Conservation (phyloP, 2,888 invertebrate genomes). For the Bugulina stolonifera region DNA sequence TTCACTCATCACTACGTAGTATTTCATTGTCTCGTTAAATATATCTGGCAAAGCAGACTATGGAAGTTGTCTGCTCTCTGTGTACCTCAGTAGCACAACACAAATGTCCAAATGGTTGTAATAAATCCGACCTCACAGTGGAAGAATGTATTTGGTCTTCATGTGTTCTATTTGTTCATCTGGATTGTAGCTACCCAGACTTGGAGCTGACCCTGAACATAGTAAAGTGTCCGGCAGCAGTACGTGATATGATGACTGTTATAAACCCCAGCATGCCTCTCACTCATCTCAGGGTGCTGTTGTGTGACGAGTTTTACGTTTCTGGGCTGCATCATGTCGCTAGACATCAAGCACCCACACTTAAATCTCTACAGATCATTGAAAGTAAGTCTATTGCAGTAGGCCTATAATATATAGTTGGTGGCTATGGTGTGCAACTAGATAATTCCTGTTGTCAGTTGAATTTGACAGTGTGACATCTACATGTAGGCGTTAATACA, state of each 20-base stretch:
- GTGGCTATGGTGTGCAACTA: background rate
- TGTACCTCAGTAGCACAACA: too few relatives aligned
- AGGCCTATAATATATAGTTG: background rate
- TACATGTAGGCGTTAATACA: background rate
- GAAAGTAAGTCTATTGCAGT: constrained; percentile 47
- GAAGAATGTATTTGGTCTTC: too few relatives aligned
- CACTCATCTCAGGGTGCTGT: constrained; percentile 67
- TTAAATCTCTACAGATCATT: constrained; percentile 62
- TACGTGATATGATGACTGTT: constrained; percentile 48
- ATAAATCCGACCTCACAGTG: too few relatives aligned
- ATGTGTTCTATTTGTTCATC: too few relatives aligned
- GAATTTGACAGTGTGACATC: background rate
- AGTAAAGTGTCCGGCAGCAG: background rate
- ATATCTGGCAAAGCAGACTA: too few relatives aligned
- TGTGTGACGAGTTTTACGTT: constrained; percentile 64
- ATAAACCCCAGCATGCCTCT: constrained; percentile 67
- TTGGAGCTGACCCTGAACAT: constrained; percentile 18
- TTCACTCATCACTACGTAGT: too few relatives aligned
- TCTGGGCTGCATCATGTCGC: constrained; percentile 59
- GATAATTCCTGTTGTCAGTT: background rate
- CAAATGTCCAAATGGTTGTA: too few relatives aligned
- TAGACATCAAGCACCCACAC: constrained; percentile 45
- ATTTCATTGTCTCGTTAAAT: too few relatives aligned
- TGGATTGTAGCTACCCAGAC: constrained; percentile 21
- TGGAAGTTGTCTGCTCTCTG: too few relatives aligned